These are phyloP conservation scores for Cosmia trapezina DNA, from an alignment of 2,888 invertebrate species.

Conservation along the genomic window DNA sequence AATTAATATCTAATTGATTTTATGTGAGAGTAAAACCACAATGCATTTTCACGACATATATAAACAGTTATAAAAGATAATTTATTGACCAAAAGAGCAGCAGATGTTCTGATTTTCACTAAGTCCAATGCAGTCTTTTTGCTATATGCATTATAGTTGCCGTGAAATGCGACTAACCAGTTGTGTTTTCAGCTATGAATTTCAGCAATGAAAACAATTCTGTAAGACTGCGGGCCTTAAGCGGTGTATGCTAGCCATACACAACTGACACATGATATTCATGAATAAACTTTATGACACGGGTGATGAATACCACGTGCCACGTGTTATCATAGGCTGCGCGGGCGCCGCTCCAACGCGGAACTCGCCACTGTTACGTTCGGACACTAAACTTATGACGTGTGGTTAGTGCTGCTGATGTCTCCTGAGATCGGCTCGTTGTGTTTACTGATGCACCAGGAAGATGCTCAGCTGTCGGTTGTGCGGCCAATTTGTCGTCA, in stretches of 20 bases:
- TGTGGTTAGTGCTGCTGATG: constrained; percentile 35
- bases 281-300: constrained; percentile 54
- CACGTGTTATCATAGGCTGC: constrained; percentile 37
- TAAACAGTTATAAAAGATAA: background rate
- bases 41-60: background rate
- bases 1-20: background rate
- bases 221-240: background rate
- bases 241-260: background rate
- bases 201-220: background rate
- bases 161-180: background rate
- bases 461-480: constrained; percentile 33
- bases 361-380: constrained; percentile 58
- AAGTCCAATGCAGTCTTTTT: background rate
- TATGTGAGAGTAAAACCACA: background rate
- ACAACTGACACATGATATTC: constrained; percentile 15
- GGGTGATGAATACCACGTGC: constrained; percentile 48
- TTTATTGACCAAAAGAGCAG: background rate
- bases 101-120: background rate
- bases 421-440: constrained; percentile 6
- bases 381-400: constrained; percentile 51
- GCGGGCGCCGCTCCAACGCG: constrained; percentile 71
- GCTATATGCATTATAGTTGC: background rate
- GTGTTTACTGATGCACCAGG: constrained; percentile 15
- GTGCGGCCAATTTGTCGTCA: constrained; percentile 20
- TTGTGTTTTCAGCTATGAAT: background rate